phyloP scores from a whole-genome alignment of 1,140 invertebrate genomes.

The Maniola jurtina region DNA sequence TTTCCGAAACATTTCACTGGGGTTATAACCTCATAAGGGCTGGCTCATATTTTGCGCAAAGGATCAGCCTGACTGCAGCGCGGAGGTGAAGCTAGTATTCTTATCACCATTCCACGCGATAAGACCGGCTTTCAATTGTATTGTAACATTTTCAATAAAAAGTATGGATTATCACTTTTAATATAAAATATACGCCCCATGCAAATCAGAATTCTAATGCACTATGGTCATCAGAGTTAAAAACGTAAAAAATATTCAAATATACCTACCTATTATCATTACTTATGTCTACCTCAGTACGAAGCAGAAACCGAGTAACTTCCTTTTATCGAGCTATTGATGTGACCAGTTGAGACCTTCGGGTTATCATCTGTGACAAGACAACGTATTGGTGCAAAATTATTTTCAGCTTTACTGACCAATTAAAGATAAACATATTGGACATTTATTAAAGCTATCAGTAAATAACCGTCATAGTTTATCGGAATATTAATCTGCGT shows the following conservation, averaged over 20 bases:
- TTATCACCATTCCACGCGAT: too few species aligned
- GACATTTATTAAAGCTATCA: slow-evolving; percentile 14
- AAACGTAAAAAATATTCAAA: too few species aligned
- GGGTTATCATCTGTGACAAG: slow-evolving; percentile 17
- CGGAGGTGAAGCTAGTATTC: too few species aligned
- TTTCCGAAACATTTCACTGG: too few species aligned
- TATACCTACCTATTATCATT: neutral
- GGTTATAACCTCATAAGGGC: too few species aligned
- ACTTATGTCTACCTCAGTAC: neutral
- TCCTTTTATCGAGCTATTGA: slow-evolving; percentile 8
- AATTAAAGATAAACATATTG: slow-evolving; percentile 25
- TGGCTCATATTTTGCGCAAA: too few species aligned
- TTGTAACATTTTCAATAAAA: too few species aligned
- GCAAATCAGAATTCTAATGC: neutral
- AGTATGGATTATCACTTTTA: too few species aligned
- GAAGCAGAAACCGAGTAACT: neutral
- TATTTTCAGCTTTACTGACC: slow-evolving; percentile 22
- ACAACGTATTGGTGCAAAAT: slow-evolving; percentile 20
- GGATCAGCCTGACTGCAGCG: too few species aligned
- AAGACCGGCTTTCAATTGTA: too few species aligned
- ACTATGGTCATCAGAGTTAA: too few species aligned
- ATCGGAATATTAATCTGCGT: neutral
- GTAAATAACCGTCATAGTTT: slow-evolving; percentile 5
- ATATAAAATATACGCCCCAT: neutral
- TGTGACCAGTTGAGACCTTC: slow-evolving; percentile 3